phyloP scores from a whole-genome alignment of 35 echinoderm and acorn worm species.

The Amphiura filiformis region DNA sequence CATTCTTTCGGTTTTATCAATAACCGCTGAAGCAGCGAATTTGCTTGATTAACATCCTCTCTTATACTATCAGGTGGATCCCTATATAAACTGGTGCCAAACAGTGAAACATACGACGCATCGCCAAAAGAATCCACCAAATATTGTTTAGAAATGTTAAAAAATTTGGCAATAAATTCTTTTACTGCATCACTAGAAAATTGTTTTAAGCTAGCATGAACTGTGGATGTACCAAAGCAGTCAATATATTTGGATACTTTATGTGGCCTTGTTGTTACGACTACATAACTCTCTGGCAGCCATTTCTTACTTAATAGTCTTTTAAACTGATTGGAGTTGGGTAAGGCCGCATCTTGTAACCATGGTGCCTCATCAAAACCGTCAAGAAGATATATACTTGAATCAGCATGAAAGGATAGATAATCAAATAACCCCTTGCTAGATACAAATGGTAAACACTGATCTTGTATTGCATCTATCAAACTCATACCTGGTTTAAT shows the following conservation, averaged over 20 bases:
- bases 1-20: no score
- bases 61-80: no score
- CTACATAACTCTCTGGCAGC: not conserved
- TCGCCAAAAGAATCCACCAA: no score
- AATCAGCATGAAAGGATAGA: not conserved
- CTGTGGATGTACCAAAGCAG: not conserved
- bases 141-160: no score
- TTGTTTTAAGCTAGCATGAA: not conserved
- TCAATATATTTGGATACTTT: not conserved
- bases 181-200: not conserved
- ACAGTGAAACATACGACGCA: no score
- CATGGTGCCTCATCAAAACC: not conserved
- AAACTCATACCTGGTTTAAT: not conserved
- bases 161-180: not conserved
- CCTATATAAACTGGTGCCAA: no score
- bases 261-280: not conserved
- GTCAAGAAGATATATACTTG: not conserved
- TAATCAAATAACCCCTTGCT: not conserved
- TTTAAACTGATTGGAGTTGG: not conserved
- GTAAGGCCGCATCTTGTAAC: not conserved
- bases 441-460: not conserved
- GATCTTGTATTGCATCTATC: constrained; percentile 23
- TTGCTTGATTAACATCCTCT: no score
- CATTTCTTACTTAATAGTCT: not conserved
- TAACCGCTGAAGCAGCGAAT: no score